A percentile compares a stretch with the other conserved stretches of the same genome.
These are phyloP conservation scores for Mesocentrotus franciscanus DNA, from an alignment of 53 echinoderm and acorn worm genomes.

Conservation along the genomic window DNA sequence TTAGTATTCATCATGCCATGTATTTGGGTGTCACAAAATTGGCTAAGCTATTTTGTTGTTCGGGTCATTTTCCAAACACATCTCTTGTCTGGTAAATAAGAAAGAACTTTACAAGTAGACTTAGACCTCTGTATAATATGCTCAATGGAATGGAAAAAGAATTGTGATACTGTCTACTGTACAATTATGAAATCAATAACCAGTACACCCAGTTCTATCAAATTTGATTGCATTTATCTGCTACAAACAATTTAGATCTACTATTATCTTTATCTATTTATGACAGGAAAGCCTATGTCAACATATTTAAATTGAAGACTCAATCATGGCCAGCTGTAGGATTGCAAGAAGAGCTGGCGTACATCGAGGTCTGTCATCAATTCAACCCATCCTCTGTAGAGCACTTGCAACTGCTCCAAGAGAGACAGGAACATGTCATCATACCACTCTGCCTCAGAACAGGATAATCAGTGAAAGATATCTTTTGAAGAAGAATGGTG, in stretches of 20 bases:
- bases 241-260: not conserved
- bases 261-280: not conserved
- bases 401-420: not conserved
- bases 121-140: too few relatives aligned
- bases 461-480: not conserved
- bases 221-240: not conserved
- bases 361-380: not conserved
- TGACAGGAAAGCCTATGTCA: not conserved
- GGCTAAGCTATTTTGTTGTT: too few relatives aligned
- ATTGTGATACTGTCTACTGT: too few relatives aligned
- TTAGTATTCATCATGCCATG: too few relatives aligned
- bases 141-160: too few relatives aligned
- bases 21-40: too few relatives aligned
- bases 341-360: constrained; percentile 5
- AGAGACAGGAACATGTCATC: not conserved
- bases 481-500: not conserved
- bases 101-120: too few relatives aligned
- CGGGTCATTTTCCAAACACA: too few relatives aligned
- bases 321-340: constrained; percentile 57
- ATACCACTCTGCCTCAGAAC: constrained; percentile 6
- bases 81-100: too few relatives aligned
- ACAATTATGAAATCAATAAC: not conserved
- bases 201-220: not conserved
- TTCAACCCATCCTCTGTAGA: not conserved
- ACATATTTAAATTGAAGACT: not conserved